Percentiles rank a stretch among this genome's conserved stretches.
Evolutionary conservation across 2,797 vertebrate genomes (phyloP).

Genomic region (Mus spretus): DNA sequence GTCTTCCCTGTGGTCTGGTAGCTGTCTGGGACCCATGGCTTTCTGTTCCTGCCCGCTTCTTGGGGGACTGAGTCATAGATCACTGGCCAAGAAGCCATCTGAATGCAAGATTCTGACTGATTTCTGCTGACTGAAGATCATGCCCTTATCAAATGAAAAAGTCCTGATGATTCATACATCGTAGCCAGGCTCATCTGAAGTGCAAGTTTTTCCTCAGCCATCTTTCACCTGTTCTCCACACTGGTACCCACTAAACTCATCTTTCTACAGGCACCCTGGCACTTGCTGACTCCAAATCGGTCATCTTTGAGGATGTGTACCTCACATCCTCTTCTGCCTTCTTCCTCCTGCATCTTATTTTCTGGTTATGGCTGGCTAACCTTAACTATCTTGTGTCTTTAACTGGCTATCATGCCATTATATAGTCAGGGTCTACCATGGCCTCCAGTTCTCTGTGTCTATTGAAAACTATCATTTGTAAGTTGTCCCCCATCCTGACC

Average conservation of each 20-base stretch:
- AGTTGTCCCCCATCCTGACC: neutral
- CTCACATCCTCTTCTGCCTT: neutral
- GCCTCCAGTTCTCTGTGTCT: neutral
- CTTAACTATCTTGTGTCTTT: neutral
- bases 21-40: too few species aligned
- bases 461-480: neutral
- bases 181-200: too few species aligned
- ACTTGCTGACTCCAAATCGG: neutral
- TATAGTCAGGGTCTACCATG: neutral
- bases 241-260: neutral
- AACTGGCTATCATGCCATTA: neutral
- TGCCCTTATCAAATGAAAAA: neutral
- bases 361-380: neutral
- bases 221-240: neutral
- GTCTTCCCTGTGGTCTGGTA: neutral
- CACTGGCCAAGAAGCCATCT: neutral
- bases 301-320: neutral
- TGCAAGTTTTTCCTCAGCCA: neutral
- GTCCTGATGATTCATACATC: too few species aligned
- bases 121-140: neutral
- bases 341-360: neutral
- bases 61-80: neutral
- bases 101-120: neutral
- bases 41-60: rapidly evolving
- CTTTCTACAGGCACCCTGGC: neutral